Evolutionary conservation across 2,113 vertebrate species (phyloP), one percentile per base, ranked within the genome.

Genomic region (Corythaixoides concolor): DNA sequence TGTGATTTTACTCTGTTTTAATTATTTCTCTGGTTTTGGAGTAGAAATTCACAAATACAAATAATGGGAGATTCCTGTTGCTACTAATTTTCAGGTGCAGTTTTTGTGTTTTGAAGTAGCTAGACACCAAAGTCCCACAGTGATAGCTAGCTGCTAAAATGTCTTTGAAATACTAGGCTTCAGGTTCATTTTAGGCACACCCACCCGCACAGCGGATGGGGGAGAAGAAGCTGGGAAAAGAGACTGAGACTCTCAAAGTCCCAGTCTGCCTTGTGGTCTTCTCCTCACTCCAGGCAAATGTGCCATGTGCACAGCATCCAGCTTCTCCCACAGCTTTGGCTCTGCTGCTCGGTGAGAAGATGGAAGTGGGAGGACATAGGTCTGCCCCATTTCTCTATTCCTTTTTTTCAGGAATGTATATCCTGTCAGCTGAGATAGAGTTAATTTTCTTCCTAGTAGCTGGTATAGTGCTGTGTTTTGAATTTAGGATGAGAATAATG

Each of bases 1-100:
- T 53, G n/a, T 73, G 81, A 73, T 74, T 90, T 85, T 87, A 3
- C 20, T 78, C 68, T 56, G 16, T 15, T 92, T 92, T 67, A 81
- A 70, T 78, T 70, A 59, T 93, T 93, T 66, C 19, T 74, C 32
- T 78, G 1, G 59, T 78, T 83, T 79, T 67, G 2, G 47, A 37
- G 47, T 35, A 87, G 64, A 87, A 90, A 86, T 62, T 56, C 32
- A 33, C 35, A 72, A 69, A 81, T 55, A 33, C 35, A 72, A 69
- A 81, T 55, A 76, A 81, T 2, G 19, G 47, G 19, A 78, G 3
- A 4, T 79, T 92, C 27, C 39, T 41, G 76, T 59, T 68, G 20
- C 33, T 63, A 27, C 12, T 23, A 39, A 41, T 84, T 86, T 86
- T 84, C 72, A 41, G 72, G 13, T 19, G 37, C 8, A 15, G 2